Evolutionary conservation across 2,113 vertebrate species (phyloP).

Genomic region (Scopus umbretta): DNA sequence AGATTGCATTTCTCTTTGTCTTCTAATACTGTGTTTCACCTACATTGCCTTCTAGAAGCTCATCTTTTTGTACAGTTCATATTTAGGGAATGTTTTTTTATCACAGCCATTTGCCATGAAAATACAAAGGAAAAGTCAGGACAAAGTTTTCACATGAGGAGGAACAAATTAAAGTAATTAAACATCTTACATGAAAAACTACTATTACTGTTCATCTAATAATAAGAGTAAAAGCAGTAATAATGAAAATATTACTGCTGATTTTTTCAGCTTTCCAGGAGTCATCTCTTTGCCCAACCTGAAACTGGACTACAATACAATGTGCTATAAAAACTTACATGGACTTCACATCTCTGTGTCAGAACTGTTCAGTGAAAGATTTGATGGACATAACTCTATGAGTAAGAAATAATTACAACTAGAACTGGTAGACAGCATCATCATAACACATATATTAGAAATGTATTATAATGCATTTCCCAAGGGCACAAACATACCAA

Average conservation of each 20-base stretch:
- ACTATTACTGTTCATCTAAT: background rate
- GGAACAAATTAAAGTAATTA: background rate
- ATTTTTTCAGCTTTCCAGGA: background rate
- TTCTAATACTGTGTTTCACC: background rate
- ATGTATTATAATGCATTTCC: background rate
- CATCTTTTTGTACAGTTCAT: background rate
- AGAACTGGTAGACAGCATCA: background rate
- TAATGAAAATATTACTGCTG: background rate
- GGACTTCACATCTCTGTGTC: background rate
- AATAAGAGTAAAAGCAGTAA: background rate
- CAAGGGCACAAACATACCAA: background rate
- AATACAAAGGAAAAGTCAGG: background rate
- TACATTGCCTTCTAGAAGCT: background rate
- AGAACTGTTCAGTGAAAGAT: background rate
- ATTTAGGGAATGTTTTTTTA: background rate
- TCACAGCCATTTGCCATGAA: background rate
- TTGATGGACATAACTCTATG: background rate
- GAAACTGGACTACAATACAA: background rate
- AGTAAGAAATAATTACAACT: background rate
- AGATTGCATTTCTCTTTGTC: background rate
- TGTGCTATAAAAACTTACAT: background rate
- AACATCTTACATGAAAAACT: background rate
- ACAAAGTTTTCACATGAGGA: background rate
- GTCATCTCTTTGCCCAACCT: background rate
- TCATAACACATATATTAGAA: background rate